Percentiles rank a stretch among this genome's conserved stretches.
Conservation (phyloP, 1,140 invertebrate species). For the Ruditapes philippinarum region DNA sequence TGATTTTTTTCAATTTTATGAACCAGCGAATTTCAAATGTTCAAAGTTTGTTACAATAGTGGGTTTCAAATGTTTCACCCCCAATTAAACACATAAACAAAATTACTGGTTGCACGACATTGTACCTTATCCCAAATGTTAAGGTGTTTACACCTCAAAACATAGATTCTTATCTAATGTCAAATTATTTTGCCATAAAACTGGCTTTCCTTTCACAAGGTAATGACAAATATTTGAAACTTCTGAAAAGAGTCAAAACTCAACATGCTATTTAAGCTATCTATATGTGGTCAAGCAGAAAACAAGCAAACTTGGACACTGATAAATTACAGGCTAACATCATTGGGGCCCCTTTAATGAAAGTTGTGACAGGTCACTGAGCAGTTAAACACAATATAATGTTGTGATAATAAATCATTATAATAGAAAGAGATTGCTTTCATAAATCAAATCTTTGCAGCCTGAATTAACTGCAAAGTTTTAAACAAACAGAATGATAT, state of each 20-base stretch:
- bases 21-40: not conserved
- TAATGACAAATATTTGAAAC: slow-evolving; percentile 27
- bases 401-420: too few species aligned
- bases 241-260: not conserved
- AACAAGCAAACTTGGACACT: not conserved
- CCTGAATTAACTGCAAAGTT: too few species aligned
- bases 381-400: too few species aligned
- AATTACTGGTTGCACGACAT: slow-evolving; percentile 21
- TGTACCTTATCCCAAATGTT: not conserved
- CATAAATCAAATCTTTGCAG: too few species aligned
- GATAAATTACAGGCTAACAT: not conserved
- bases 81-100: slow-evolving; percentile 23
- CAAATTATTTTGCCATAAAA: slow-evolving; percentile 45
- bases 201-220: slow-evolving; percentile 24
- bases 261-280: not conserved
- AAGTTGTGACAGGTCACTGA: not conserved
- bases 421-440: too few species aligned
- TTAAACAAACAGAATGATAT: too few species aligned
- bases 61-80: slow-evolving; percentile 22
- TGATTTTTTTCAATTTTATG: not conserved
- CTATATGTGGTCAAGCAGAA: slow-evolving; percentile 36
- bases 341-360: not conserved
- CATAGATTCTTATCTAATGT: slow-evolving; percentile 36
- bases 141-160: slow-evolving; percentile 32
- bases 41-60: not conserved